These are phyloP conservation scores for Melanotaenia pygmaea DNA, from an alignment of 2,797 vertebrate genomes.

Conservation along the genomic window DNA sequence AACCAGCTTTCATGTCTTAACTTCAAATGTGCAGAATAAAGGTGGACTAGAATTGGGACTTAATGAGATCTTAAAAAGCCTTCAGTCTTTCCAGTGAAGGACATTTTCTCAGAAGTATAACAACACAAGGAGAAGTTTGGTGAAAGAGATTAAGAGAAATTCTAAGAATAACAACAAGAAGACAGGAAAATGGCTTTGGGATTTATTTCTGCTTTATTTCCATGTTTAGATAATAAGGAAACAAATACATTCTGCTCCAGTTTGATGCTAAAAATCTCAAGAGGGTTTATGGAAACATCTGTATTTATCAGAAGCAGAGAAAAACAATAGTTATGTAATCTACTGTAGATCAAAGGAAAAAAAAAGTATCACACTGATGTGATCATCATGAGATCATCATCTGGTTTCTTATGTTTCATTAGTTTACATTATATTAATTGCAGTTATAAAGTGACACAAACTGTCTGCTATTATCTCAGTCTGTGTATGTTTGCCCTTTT, in stretches of 20 bases:
- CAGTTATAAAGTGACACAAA: background rate
- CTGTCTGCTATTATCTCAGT: background rate
- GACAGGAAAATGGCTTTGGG: constrained; percentile 27
- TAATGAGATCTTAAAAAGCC: background rate
- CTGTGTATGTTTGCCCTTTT: background rate
- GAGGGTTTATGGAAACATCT: constrained; percentile 14
- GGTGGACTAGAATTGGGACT: background rate
- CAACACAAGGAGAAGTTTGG: constrained; percentile 1
- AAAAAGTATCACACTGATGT: background rate
- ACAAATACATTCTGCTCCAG: constrained; percentile 24
- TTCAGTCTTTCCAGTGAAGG: constrained; percentile 5
- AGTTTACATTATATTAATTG: background rate
- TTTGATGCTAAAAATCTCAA: background rate
- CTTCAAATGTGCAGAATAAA: background rate
- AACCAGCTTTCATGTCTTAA: constrained; percentile 1
- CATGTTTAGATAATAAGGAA: constrained; percentile 29
- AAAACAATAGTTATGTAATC: background rate
- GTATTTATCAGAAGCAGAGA: background rate
- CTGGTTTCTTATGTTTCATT: background rate
- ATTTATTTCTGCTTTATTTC: constrained; percentile 41
- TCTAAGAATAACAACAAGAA: constrained; percentile 15
- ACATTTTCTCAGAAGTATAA: constrained; percentile 1
- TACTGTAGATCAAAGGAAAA: background rate
- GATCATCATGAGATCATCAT: background rate
- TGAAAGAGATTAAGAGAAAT: constrained; percentile 35